Base-by-base conservation (phyloP, 2,797 vertebrate species). In the Crocodylus rhombifer region DNA sequence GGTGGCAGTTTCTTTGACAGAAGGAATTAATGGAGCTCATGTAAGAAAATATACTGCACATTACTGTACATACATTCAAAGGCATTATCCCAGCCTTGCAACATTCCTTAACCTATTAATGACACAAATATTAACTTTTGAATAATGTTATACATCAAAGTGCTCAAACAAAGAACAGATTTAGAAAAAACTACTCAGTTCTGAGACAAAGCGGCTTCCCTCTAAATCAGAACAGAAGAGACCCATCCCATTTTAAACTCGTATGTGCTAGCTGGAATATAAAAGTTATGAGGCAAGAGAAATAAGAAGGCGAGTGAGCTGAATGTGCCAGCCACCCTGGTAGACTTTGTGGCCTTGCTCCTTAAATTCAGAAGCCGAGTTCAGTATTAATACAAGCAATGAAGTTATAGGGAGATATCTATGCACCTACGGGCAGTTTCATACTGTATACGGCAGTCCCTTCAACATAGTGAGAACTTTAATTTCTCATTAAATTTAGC, bases 1-100 rank as follows among this genome's bases (percentile, higher is more conserved):
- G 84, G 51, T 21, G 51, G 23, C 56, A 87, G 60, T 36, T 28
- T n/a, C 84, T 76, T 36, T 75, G 63, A 79, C 83, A 83, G 56
- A 94, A 90, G 77, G 91, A 88, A 81, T 91, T 77, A 92, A 85
- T 82, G 93, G 71, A 93, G 85, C 28, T 81, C 25, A 33, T 21
- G 25, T 14, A 80, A 63, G 81, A 89, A 91, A 95, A 71, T 7
- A 64, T 0, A 1, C 25, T 63, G 71, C 9, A n/a, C 80, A 26
- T 78, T 57, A 84, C 56, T 87, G 75, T 57, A n/a, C 69, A 74
- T 94, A 86, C 87, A 56, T 56, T 92, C 76, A 13, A 75, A 60
- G 28, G 26, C 84, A 67, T 87, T 69, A 67, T 76, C 51, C 33
- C 51, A 56, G 4, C 56, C 20, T 87, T 80, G 63, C 81, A 86